phyloP scores from a whole-genome alignment of 2,797 vertebrate genomes.

The Oreochromis mossambicus region DNA sequence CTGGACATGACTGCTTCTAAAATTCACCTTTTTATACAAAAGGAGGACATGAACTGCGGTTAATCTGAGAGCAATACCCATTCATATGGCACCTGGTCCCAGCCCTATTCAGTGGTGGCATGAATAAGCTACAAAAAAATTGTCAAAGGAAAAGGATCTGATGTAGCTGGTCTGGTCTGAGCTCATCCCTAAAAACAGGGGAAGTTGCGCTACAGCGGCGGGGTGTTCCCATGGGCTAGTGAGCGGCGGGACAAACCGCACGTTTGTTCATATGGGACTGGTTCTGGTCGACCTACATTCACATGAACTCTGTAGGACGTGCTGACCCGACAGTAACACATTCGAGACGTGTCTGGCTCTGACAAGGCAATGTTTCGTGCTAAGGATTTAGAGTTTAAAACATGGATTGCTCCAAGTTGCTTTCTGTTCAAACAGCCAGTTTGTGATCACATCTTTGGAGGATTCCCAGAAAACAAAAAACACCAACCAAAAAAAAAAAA shows the following conservation, averaged over 20 bases:
- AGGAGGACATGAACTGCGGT: slow-evolving; percentile 58
- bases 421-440: slow-evolving; percentile 33
- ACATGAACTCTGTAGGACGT: slow-evolving; percentile 40
- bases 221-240: slow-evolving; percentile 60
- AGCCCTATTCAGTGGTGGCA: slow-evolving; percentile 57
- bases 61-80: slow-evolving; percentile 65
- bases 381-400: slow-evolving; percentile 14
- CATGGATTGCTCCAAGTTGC: slow-evolving; percentile 24
- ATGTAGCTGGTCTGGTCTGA: slow-evolving; percentile 56
- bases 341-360: background rate
- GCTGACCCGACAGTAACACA: slow-evolving; percentile 44
- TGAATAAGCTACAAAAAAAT: slow-evolving; percentile 46
- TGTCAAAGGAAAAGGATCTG: slow-evolving; percentile 52
- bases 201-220: slow-evolving; percentile 36
- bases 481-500: background rate
- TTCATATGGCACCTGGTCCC: slow-evolving; percentile 71
- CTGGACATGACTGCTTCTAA: slow-evolving; percentile 63
- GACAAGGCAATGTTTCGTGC: slow-evolving; percentile 3
- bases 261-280: slow-evolving; percentile 50
- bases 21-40: slow-evolving; percentile 72
- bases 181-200: slow-evolving; percentile 46
- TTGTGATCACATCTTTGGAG: slow-evolving; percentile 59
- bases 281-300: slow-evolving; percentile 61
- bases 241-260: slow-evolving; percentile 54
- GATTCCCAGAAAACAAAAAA: slow-evolving; percentile 21